A percentile compares a stretch with the other conserved stretches of the same genome.
Evolutionary conservation across 1,140 invertebrate genomes (phyloP).

Genomic region (Drosophila pruinosa): DNA sequence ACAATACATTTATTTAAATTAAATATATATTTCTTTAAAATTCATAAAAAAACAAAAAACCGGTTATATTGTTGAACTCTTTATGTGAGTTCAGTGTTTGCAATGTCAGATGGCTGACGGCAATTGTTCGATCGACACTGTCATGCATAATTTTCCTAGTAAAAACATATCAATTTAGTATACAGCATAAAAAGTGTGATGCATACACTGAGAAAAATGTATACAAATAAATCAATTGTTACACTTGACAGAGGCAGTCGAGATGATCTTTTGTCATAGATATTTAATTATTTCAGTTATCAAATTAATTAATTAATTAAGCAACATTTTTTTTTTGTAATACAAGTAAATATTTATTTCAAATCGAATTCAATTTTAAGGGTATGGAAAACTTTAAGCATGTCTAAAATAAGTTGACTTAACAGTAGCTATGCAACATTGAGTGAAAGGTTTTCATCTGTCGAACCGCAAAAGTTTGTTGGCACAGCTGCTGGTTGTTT

Average conservation of each 20-base stretch:
- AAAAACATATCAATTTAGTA: not conserved
- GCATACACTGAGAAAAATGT: not conserved
- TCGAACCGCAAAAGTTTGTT: not conserved
- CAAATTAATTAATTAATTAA: too few relatives aligned
- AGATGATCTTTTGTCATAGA: too few relatives aligned
- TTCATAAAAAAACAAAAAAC: not conserved
- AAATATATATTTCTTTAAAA: not conserved
- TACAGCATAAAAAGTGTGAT: not conserved
- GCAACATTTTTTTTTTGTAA: too few relatives aligned
- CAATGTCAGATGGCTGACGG: conserved; percentile 3
- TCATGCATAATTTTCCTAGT: not conserved
- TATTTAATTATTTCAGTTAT: too few relatives aligned
- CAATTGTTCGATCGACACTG: conserved; percentile 2
- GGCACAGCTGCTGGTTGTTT: not conserved
- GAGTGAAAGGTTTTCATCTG: not conserved
- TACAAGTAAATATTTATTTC: too few relatives aligned
- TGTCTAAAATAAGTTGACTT: not conserved
- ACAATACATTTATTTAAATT: not conserved
- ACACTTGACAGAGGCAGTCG: too few relatives aligned
- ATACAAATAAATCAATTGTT: too few relatives aligned
- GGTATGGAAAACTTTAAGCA: not conserved
- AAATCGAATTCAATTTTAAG: too few relatives aligned
- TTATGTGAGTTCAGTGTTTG: not conserved
- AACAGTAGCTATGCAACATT: not conserved
- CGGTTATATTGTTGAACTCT: not conserved